Conservation (phyloP, 1,140 invertebrate species). For the Anastatus disparis region DNA sequence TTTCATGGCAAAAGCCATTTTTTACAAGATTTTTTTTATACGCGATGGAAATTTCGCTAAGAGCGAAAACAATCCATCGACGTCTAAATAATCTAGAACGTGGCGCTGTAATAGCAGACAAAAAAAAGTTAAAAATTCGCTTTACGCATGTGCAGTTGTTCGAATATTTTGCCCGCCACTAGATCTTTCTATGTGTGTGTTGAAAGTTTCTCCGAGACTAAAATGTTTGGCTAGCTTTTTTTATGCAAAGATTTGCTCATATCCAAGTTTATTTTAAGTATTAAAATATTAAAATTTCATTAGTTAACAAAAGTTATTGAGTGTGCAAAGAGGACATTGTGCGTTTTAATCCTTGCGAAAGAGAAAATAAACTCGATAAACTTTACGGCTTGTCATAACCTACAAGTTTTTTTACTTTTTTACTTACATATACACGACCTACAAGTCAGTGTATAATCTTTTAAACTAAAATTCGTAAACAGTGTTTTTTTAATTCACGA, state of each 20-base stretch:
- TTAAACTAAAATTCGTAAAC: too few relatives aligned
- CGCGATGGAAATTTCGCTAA: background rate
- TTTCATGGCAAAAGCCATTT: conserved; percentile 33
- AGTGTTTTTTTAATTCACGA: too few relatives aligned
- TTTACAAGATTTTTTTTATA: background rate
- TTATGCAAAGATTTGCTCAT: background rate
- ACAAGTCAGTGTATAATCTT: background rate
- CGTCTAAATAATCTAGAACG: background rate
- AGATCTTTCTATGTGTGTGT: background rate
- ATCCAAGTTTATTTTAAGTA: background rate
- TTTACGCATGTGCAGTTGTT: conserved; percentile 4
- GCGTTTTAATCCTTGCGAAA: too few relatives aligned
- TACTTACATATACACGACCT: background rate
- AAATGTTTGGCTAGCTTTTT: background rate
- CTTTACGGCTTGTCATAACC: background rate
- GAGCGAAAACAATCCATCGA: conserved; percentile 15
- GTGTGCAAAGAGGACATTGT: too few relatives aligned
- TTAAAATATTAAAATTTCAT: too few relatives aligned
- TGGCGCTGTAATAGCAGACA: background rate
- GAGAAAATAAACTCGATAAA: too few relatives aligned
- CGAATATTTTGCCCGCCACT: conserved; percentile 19
- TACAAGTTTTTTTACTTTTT: background rate
- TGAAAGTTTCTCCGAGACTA: background rate
- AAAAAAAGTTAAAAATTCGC: too few relatives aligned
- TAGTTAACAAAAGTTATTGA: too few relatives aligned